Conservation (phyloP, 2,888 invertebrate species). For the Syrphus vitripennis region DNA sequence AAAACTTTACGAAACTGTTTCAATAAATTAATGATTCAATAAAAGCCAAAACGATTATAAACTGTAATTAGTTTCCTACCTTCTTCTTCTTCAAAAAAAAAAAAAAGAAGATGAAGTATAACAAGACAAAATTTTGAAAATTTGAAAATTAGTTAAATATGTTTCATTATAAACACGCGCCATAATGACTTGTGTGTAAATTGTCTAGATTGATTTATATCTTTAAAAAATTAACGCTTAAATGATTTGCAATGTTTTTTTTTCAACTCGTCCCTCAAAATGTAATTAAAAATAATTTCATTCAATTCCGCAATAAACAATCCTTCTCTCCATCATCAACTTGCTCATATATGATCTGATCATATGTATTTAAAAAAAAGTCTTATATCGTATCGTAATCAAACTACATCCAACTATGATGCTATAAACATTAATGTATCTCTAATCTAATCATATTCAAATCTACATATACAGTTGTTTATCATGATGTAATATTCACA, state of each 20-base stretch:
- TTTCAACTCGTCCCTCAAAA: constrained; percentile 12
- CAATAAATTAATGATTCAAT: not conserved
- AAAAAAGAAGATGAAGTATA: not conserved
- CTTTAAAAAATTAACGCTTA: not conserved
- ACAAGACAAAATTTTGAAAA: not conserved
- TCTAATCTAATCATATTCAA: constrained; percentile 30
- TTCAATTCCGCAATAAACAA: constrained; percentile 2
- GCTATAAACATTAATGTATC: constrained; percentile 23
- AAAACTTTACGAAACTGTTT: not conserved
- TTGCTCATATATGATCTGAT: too few relatives aligned
- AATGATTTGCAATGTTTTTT: not conserved
- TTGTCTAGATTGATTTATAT: constrained; percentile 4
- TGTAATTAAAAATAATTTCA: constrained; percentile 2
- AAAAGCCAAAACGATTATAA: not conserved
- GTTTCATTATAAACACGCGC: not conserved
- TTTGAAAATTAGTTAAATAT: not conserved
- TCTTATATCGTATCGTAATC: constrained; percentile 10
- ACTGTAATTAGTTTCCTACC: not conserved
- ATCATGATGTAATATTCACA: constrained; percentile 40
- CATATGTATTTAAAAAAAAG: not conserved
- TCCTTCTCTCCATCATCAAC: constrained; percentile 11
- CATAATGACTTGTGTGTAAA: not conserved
- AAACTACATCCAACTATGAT: constrained; percentile 1
- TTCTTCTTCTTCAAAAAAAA: too few relatives aligned
- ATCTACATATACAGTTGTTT: not conserved